A percentile compares a stretch with the other conserved stretches of the same genome.
phyloP scores from a whole-genome alignment of 1,140 invertebrate genomes.

The Cyrtorhinus lividipennis region DNA sequence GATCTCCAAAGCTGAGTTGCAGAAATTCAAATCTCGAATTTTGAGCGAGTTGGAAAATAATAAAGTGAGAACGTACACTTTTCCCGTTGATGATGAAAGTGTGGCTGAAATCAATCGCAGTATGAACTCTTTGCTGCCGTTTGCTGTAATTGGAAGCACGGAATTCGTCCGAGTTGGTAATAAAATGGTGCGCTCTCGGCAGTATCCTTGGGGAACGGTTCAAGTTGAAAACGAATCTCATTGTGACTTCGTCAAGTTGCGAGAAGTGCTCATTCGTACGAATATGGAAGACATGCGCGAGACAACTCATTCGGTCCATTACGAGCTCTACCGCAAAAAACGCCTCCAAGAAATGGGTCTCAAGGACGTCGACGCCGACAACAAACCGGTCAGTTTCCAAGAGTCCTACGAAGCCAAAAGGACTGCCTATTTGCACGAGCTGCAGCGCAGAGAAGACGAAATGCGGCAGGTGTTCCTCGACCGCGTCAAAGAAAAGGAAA shows the following conservation, averaged over 20 bases:
- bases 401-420: slow-evolving; percentile 4
- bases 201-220: slow-evolving; percentile 96
- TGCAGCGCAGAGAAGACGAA: slow-evolving; percentile 8
- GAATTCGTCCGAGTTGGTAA: slow-evolving; percentile 79
- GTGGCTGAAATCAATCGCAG: slow-evolving; percentile 26
- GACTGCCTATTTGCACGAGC: not conserved
- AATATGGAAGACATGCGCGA: slow-evolving; percentile 89
- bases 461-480: slow-evolving; percentile 11
- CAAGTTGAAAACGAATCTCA: slow-evolving; percentile 98
- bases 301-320: slow-evolving; percentile 78
- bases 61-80: slow-evolving; percentile 98
- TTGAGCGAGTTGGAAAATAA: slow-evolving; percentile 34
- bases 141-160: slow-evolving; percentile 96
- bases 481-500: slow-evolving; percentile 7
- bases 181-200: slow-evolving; percentile 74
- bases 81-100: slow-evolving; percentile 52
- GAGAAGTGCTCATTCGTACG: slow-evolving; percentile 91
- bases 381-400: slow-evolving; percentile 40
- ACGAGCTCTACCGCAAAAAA: slow-evolving; percentile 87
- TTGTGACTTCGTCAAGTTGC: slow-evolving; percentile 93
- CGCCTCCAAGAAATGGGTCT: slow-evolving; percentile 71
- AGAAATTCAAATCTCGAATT: slow-evolving; percentile 89
- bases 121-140: slow-evolving; percentile 75
- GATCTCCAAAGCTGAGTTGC: slow-evolving; percentile 90
- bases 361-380: slow-evolving; percentile 54